Base-by-base conservation (phyloP, 2,888 invertebrate genomes). In the Nysson spinosus region DNA sequence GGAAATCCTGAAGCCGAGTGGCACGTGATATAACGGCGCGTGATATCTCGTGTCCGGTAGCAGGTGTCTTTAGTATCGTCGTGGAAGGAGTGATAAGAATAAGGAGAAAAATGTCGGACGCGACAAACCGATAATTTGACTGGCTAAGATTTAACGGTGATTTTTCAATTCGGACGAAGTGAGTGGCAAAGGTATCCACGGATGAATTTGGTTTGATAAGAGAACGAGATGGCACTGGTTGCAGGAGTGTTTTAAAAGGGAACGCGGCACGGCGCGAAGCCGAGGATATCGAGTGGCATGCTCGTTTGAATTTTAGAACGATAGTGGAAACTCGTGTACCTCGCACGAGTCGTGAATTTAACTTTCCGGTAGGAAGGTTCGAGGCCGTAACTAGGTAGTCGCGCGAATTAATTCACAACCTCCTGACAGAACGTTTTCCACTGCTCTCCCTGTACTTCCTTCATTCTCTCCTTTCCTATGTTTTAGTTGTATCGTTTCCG, bases 231-330 rank as follows among this genome's bases (percentile, higher is more conserved):
- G 50, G 42, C 34, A 43, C 32, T 35, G 49, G 40, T 35, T 55
- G 57, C 47, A 40, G 34, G 62, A 61, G 62, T 70, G 62, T 75
- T 75, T 75, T 72, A 75, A 75, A 72, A 72, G 57, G n/a, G n/a
- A n/a, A n/a, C n/a, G n/a, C n/a, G n/a, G n/a, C 62, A 62, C 64
- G 46, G 32, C 72, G 64, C 58, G 73, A 68, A 56, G 65, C 34
- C 65, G 47, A 68, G 57, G 65, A 74, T n/a, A n/a, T 71, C 74
- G 74, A 74, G 66, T 61, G 58, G 55, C 60, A 34, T 55, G 58
- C 66, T 78, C 79, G 78, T 78, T 78, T 77, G 75, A 78, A 78
- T 78, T 78, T 78, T 75, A 75, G 65, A 78, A 69, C 74, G 78
- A 75, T 78, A 78, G 78, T 78, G 78, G 73, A 78, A 78, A 78